Evolutionary conservation across 1,140 invertebrate species (phyloP).

Genomic region (Melanaphis sacchari): DNA sequence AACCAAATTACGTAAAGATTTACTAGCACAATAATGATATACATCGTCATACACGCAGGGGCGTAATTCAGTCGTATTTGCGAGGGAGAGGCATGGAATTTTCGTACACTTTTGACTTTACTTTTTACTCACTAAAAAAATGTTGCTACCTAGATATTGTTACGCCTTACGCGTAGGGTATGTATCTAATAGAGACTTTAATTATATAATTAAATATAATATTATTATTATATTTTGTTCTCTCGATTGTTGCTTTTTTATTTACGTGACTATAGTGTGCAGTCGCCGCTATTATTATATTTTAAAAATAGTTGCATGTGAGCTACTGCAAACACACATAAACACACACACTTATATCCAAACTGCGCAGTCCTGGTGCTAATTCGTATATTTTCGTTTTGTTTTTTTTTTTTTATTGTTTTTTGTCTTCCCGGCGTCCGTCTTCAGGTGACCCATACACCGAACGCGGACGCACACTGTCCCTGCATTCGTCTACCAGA

Average conservation of each 20-base stretch:
- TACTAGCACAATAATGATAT: too few species aligned
- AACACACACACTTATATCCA: background rate
- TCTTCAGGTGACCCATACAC: background rate
- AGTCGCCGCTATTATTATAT: background rate
- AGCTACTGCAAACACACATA: background rate
- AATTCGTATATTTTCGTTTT: background rate
- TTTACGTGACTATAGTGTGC: background rate
- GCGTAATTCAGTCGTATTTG: too few species aligned
- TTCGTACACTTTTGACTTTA: too few species aligned
- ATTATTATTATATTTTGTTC: background rate
- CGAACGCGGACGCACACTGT: background rate
- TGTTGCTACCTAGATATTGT: too few species aligned
- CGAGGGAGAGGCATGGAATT: too few species aligned
- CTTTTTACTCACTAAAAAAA: too few species aligned
- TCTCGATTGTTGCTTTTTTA: background rate
- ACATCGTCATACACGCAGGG: too few species aligned
- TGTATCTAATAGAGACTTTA: too few species aligned
- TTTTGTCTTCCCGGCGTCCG: background rate
- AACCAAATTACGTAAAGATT: too few species aligned
- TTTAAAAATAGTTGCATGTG: slow-evolving; percentile 1
- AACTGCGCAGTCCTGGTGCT: background rate
- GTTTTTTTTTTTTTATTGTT: background rate
- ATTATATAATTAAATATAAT: too few species aligned
- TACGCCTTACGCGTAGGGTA: too few species aligned
- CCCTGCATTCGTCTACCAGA: background rate